These are phyloP conservation scores for Eilema depressum DNA, from an alignment of 2,888 invertebrate species.

Conservation along the genomic window DNA sequence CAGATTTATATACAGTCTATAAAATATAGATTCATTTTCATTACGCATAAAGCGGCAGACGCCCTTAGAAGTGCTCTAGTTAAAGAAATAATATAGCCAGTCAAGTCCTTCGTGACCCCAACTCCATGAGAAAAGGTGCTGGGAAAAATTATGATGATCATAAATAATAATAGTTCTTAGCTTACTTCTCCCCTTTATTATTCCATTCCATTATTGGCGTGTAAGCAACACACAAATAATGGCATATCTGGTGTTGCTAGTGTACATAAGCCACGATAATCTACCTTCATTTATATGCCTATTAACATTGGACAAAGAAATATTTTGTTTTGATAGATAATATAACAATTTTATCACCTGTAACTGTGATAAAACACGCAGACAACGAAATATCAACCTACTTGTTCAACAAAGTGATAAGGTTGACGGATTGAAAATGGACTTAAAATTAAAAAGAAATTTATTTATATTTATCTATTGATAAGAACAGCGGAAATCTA, in stretches of 20 bases:
- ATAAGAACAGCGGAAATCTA: neutral
- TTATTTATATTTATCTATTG: neutral
- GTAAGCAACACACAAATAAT: neutral
- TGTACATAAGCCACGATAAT: neutral
- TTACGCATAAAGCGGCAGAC: too few species aligned
- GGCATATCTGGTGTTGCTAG: neutral
- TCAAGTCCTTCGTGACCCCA: too few species aligned
- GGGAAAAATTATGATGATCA: too few species aligned
- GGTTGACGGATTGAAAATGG: neutral
- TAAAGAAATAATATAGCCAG: too few species aligned
- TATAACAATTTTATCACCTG: neutral
- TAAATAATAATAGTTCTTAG: too few species aligned
- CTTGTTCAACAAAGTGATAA: neutral
- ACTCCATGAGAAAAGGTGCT: too few species aligned
- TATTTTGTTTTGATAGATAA: constrained; percentile 1
- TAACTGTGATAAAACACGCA: neutral
- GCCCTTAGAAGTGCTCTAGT: too few species aligned
- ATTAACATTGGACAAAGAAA: neutral
- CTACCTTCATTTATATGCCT: neutral
- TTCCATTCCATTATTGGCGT: neutral
- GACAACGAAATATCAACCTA: neutral
- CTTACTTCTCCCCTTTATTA: neutral
- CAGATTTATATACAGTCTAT: too few species aligned
- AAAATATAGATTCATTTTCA: too few species aligned
- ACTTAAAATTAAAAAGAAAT: neutral